phyloP scores from a whole-genome alignment of 2,888 invertebrate genomes.

The Sussaba pulchella region DNA sequence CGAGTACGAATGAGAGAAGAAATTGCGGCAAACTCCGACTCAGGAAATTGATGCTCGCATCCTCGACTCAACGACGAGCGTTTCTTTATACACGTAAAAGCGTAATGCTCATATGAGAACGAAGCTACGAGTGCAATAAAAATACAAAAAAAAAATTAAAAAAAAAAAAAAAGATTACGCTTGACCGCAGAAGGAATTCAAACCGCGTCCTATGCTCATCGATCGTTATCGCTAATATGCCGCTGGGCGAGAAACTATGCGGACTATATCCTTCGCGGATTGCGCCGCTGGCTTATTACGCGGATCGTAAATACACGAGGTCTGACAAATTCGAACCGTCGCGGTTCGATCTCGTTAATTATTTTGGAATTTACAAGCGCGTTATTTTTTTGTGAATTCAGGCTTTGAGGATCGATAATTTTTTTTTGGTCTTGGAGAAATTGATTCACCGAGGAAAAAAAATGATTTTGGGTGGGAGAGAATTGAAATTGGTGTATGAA shows the following conservation, averaged over 20 bases:
- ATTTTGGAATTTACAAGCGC: slow-evolving; percentile 41
- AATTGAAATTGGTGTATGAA: too few species aligned
- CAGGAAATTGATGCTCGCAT: slow-evolving; percentile 54
- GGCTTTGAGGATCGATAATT: too few species aligned
- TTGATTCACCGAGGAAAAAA: too few species aligned
- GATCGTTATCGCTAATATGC: slow-evolving; percentile 64
- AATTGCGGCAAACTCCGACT: slow-evolving; percentile 26
- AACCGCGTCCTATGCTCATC: slow-evolving; percentile 60
- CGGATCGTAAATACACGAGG: neutral
- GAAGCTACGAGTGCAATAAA: slow-evolving; percentile 64
- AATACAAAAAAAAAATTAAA: too few species aligned
- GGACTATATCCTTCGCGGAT: slow-evolving; percentile 24
- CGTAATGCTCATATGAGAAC: too few species aligned
- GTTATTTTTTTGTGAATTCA: neutral
- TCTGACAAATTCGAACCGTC: slow-evolving; percentile 46
- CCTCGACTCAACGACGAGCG: slow-evolving; percentile 41
- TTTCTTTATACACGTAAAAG: too few species aligned
- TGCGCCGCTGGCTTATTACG: slow-evolving; percentile 23
- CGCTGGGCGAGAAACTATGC: slow-evolving; percentile 52
- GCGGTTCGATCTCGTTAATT: slow-evolving; percentile 41
- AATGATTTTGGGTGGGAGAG: too few species aligned
- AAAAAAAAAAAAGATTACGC: too few species aligned
- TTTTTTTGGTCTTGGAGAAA: too few species aligned
- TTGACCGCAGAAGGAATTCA: slow-evolving; percentile 69
- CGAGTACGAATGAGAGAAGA: slow-evolving; percentile 17